These are phyloP conservation scores for Leptinotarsa haldemani DNA, from an alignment of 2,888 invertebrate species.

Conservation along the genomic window DNA sequence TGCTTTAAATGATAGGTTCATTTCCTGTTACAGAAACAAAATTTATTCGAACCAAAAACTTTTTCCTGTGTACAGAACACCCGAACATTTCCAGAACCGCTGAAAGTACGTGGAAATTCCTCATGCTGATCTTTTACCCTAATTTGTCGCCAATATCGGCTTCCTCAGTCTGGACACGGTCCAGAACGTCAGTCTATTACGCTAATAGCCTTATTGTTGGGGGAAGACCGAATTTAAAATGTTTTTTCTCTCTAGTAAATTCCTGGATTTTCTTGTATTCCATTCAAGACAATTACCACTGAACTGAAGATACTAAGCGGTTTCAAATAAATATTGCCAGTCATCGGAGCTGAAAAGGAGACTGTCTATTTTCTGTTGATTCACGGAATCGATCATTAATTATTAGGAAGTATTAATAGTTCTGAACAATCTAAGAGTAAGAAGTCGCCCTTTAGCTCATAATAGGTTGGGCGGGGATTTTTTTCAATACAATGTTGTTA, in stretches of 20 bases:
- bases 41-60: background rate
- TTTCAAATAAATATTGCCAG: slow-evolving; percentile 31
- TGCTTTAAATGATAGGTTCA: no score
- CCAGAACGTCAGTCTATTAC: slow-evolving; percentile 65
- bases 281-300: slow-evolving; percentile 46
- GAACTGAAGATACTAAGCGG: slow-evolving; percentile 19
- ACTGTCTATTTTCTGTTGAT: slow-evolving; percentile 27
- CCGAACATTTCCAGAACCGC: slow-evolving; percentile 46
- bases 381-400: slow-evolving; percentile 25
- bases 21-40: no score
- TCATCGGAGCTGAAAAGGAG: slow-evolving; percentile 26
- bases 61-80: background rate
- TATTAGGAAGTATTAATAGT: slow-evolving; percentile 25
- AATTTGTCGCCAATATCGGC: slow-evolving; percentile 65
- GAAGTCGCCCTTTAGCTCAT: background rate
- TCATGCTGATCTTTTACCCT: slow-evolving; percentile 64
- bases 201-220: slow-evolving; percentile 66
- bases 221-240: slow-evolving; percentile 63
- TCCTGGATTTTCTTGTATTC: slow-evolving; percentile 46
- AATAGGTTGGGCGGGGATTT: background rate
- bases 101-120: slow-evolving; percentile 57
- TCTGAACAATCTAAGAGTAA: slow-evolving; percentile 1
- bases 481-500: background rate
- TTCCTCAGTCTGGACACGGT: slow-evolving; percentile 66
- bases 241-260: slow-evolving; percentile 46